phyloP scores from a whole-genome alignment of 2,113 vertebrate species.

The Oncorhynchus kisutch region DNA sequence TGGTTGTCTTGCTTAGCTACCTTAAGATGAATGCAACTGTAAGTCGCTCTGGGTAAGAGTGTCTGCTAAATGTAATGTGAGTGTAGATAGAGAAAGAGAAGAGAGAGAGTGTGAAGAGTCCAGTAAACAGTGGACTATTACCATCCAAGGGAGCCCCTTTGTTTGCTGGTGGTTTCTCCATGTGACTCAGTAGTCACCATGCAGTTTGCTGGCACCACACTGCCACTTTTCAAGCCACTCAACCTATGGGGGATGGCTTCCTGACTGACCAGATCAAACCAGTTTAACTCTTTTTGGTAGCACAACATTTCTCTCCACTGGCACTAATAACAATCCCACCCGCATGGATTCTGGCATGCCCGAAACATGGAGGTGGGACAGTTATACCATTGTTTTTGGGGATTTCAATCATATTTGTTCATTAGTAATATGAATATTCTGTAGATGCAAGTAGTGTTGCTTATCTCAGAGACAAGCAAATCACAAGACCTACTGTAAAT shows the following conservation, averaged over 20 bases:
- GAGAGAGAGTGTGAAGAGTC: not conserved
- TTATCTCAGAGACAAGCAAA: too few species aligned
- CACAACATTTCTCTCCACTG: not conserved
- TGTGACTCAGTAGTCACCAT: not conserved
- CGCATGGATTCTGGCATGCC: not conserved
- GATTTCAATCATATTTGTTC: not conserved
- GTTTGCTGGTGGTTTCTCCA: not conserved
- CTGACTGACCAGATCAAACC: constrained; percentile 1
- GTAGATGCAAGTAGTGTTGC: too few species aligned
- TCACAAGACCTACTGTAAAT: too few species aligned
- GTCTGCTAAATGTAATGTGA: not conserved
- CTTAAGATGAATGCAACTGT: too few species aligned
- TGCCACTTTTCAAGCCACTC: not conserved
- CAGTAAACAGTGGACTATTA: not conserved
- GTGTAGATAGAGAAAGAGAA: not conserved
- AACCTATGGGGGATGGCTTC: not conserved
- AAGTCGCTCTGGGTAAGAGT: not conserved
- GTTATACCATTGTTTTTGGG: not conserved
- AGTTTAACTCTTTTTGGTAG: not conserved
- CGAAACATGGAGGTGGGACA: not conserved
- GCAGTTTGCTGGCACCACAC: not conserved
- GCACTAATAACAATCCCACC: not conserved
- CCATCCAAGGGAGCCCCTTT: not conserved
- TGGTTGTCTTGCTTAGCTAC: too few species aligned
- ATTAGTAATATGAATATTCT: not conserved